Percentiles rank a stretch among this genome's conserved stretches.
These are phyloP conservation scores for Lasioglossum malachurum DNA, from an alignment of 2,888 invertebrate species.

Conservation along the genomic window DNA sequence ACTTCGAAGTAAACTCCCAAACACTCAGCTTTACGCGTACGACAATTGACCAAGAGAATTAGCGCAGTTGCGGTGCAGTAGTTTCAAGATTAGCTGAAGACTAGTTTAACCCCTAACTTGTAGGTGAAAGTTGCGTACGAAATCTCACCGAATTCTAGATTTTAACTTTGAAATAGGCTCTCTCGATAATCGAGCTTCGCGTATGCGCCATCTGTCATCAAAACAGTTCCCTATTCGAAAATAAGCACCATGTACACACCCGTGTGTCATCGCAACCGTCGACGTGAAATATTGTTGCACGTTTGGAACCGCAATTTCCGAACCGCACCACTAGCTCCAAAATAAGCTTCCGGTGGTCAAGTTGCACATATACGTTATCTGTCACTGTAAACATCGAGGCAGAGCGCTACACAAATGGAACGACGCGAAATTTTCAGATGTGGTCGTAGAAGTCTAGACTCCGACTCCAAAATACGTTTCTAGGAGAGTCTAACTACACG, in stretches of 20 bases:
- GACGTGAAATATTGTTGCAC: neutral
- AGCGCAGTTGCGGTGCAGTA: neutral
- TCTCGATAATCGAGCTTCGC: neutral
- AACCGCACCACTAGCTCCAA: neutral
- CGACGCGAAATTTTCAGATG: neutral
- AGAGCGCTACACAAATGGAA: neutral
- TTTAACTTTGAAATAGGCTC: no score
- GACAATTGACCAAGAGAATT: neutral
- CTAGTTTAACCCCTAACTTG: no score
- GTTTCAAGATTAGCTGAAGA: no score
- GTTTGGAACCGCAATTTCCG: neutral
- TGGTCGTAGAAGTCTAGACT: neutral
- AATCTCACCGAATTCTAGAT: no score
- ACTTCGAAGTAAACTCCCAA: neutral
- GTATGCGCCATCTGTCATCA: neutral
- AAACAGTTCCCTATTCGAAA: neutral
- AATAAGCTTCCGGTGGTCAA: neutral
- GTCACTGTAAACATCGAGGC: neutral
- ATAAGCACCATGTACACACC: neutral
- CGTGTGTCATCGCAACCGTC: neutral
- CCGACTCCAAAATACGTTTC: neutral
- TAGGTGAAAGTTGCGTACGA: no score
- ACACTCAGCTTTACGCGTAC: neutral
- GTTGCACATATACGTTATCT: neutral
- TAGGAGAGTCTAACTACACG: neutral